These are phyloP conservation scores for Cacatua alba DNA, from an alignment of 2,113 vertebrate genomes.

Conservation along the genomic window DNA sequence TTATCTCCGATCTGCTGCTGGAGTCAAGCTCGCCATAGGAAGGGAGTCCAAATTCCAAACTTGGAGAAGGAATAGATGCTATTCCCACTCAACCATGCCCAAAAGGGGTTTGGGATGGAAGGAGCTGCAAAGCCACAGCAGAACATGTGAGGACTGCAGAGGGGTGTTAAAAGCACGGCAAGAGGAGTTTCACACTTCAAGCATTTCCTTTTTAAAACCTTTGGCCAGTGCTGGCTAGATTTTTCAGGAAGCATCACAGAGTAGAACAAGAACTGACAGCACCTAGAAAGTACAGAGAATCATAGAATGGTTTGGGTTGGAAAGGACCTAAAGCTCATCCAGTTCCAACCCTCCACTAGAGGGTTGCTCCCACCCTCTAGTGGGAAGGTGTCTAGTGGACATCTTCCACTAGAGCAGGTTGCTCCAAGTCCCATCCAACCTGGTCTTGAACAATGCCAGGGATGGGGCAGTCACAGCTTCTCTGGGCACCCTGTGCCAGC, in stretches of 20 bases:
- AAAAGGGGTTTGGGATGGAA: neutral
- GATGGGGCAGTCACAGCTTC: neutral
- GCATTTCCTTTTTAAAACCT: neutral
- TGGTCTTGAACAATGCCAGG: neutral
- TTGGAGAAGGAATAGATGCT: neutral
- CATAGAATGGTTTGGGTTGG: neutral
- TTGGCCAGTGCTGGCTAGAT: neutral
- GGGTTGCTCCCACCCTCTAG: too few species aligned
- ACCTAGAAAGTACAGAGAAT: neutral
- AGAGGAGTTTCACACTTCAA: neutral
- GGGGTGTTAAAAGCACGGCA: neutral
- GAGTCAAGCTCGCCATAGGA: neutral
- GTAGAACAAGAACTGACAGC: neutral
- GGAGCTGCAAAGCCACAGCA: neutral
- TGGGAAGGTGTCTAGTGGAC: too few species aligned
- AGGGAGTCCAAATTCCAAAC: neutral
- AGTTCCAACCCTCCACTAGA: neutral
- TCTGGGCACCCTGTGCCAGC: neutral
- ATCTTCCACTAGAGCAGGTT: neutral
- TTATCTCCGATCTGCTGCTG: neutral
- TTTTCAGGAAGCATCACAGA: neutral
- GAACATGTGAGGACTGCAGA: neutral
- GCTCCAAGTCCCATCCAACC: neutral
- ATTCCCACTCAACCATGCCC: neutral
- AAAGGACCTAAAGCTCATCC: neutral